Evolutionary conservation across 64 coral and sea anemone genomes (phyloP), one percentile per base, ranked within the genome.

Genomic region (Pocillopora damicornis): DNA sequence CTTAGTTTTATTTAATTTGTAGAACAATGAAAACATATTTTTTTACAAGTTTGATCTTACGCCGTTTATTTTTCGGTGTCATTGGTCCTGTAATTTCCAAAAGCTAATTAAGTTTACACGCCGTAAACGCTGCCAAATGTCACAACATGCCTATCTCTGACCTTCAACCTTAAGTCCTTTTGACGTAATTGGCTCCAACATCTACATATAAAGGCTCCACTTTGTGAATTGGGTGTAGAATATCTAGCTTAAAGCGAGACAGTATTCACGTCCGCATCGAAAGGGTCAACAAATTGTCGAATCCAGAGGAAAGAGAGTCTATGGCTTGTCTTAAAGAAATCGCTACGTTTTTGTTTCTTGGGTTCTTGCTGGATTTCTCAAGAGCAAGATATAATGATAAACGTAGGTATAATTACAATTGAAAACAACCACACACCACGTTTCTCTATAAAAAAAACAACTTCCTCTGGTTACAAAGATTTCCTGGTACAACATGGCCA

Each of bases 141-240:
- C 42, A 51, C 42, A 51, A 51, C 42, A 51, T 51, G 42, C 42
- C 42, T 51, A 51, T 51, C 42, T 51, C 42, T 7, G 42, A 51
- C 2, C 42, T 14, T 56, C 63, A 69, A 15, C 81, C 22, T 65
- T 4, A 26, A 51, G 81, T 58, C 7, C 25, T 73, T 13, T 42
- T 85, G 81, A 85, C 81, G 81, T 45, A 85, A 67, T 58, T n/a
- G 17, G 13, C 30, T 51, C 42, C 42, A 51, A 51, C 42, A 51
- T 51, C 7, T 7, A 51, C 0, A 51, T 51, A 51, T 51, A 51
- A 51, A 51, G 42, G 42, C 42, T 51, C 42, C 3, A 51, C 3
- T 7, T 51, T 51, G 42, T 51, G 42, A 51, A 51, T 7, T 51
- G 42, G 3, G 42, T 51, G 42, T 7, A 51, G 42, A 7, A 51